Percentiles rank a stretch among this genome's conserved stretches.
phyloP scores from a whole-genome alignment of 2,113 vertebrate genomes.

The Hippocampus comes region DNA sequence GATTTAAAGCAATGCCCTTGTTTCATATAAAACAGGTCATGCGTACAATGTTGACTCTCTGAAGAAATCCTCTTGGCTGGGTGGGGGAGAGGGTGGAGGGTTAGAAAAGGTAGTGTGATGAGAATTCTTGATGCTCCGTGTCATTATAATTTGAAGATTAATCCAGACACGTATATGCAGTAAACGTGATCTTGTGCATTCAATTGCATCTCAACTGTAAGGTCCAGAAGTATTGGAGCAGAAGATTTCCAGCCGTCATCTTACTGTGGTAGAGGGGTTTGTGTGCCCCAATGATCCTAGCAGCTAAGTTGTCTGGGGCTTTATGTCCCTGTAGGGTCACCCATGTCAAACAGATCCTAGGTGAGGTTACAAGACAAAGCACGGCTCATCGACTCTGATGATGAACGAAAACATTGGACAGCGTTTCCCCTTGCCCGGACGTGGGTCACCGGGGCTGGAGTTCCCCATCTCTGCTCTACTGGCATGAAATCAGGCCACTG shows the following conservation, averaged over 20 bases:
- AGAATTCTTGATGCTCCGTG: slow-evolving; percentile 33
- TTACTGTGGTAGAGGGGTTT: no score
- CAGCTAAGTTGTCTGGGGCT: no score
- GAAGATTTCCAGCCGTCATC: no score
- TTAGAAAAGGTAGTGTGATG: background rate
- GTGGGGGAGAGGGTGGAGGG: slow-evolving; percentile 5
- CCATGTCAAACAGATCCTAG: no score
- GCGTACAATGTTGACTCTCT: slow-evolving; percentile 43
- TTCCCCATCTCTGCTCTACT: background rate
- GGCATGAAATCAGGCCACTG: background rate
- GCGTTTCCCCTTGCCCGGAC: background rate
- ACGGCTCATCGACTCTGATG: no score
- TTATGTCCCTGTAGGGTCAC: no score
- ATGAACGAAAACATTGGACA: no score
- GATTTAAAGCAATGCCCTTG: slow-evolving; percentile 25
- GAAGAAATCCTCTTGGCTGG: slow-evolving; percentile 30
- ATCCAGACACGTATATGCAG: background rate
- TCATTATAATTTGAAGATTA: slow-evolving; percentile 15
- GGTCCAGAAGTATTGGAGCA: background rate
- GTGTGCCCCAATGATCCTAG: no score
- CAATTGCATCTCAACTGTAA: background rate
- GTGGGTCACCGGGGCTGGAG: no score
- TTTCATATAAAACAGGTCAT: slow-evolving; percentile 26
- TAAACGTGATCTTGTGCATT: slow-evolving; percentile 10
- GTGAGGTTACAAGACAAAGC: no score